Percentiles rank a stretch among this genome's conserved stretches.
Evolutionary conservation across 2,113 vertebrate genomes (phyloP).

Genomic region (Aleadryas rufinucha): DNA sequence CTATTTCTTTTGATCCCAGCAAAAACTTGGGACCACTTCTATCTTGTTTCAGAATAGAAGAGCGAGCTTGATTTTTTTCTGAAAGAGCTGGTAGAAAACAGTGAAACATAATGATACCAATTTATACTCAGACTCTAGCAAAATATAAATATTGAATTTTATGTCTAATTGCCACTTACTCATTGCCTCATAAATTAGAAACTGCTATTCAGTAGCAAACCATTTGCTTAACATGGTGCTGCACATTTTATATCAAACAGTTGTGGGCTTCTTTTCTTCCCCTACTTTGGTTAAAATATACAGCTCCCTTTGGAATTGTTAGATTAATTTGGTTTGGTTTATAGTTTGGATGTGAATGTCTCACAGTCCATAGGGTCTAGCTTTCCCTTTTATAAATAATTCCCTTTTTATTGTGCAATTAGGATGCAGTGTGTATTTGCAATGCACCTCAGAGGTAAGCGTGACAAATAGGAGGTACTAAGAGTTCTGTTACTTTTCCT

Average conservation of each 20-base stretch:
- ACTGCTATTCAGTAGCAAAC: background rate
- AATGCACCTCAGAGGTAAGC: background rate
- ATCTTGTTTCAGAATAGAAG: background rate
- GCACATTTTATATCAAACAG: background rate
- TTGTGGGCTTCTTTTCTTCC: background rate
- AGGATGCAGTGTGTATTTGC: background rate
- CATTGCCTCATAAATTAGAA: background rate
- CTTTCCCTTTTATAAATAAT: slow-evolving; percentile 43
- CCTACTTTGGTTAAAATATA: background rate
- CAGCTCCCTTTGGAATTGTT: slow-evolving; percentile 20
- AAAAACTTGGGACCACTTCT: background rate
- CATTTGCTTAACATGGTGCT: background rate
- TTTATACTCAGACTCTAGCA: background rate
- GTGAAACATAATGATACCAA: background rate
- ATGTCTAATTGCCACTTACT: background rate
- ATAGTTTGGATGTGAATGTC: background rate
- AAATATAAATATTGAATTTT: background rate
- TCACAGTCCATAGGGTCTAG: slow-evolving; percentile 6
- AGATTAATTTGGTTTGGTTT: slow-evolving; percentile 36
- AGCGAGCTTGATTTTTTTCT: background rate
- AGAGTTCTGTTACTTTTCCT: background rate
- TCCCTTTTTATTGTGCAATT: background rate
- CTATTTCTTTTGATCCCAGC: background rate
- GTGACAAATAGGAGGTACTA: background rate
- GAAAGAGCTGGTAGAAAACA: background rate